Base-by-base conservation (phyloP, 2,113 vertebrate genomes). In the Gallinago jamesoni region DNA sequence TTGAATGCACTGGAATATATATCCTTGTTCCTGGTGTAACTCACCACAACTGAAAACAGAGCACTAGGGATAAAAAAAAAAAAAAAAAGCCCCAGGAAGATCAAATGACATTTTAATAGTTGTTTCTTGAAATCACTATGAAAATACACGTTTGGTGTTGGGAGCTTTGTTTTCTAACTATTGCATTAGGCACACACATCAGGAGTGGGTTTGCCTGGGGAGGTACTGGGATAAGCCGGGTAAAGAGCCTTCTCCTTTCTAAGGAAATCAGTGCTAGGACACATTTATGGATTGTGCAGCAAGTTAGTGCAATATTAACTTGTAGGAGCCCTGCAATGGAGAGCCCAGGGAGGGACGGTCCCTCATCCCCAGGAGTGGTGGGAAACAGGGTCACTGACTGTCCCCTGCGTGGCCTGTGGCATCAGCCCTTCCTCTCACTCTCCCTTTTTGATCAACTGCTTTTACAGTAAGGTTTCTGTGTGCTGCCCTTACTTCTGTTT, bases 121-220 rank as follows among this genome's bases (percentile, higher is more conserved):
- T 60, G 19, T 87, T 94, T 85, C 70, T 87, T 90, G 70, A 62
- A 39, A 60, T 77, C n/a, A 4, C 55, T 52, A 4, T 21, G 70
- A 50, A 90, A 89, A 89, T 48, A 24, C 35, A 9, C 7, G 16
- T 22, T 50, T 16, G 7, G 41, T 23, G 7, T 7, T 17, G 37
- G 18, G 70, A 48, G 43, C 47, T 68, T 43, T n/a, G 13, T 37
- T 75, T 48, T 59, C 10, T 5, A 3, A 8, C 62, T 43, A 0
- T 7, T 52, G 7, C 12, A 0, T 37, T 62, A 10, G 1, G 45
- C 35, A 21, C 39, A 2, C 0, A 3, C 41, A 2, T 67, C 59
- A 16, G 78, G 52, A 70, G 33, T 9, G 57, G 67, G 1, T 81
- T 66, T 84, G 87, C 52, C 22, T 16, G 33, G 74, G 62, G 45